Conservation (phyloP, 2,888 invertebrate species). For the Papilio demoleus region DNA sequence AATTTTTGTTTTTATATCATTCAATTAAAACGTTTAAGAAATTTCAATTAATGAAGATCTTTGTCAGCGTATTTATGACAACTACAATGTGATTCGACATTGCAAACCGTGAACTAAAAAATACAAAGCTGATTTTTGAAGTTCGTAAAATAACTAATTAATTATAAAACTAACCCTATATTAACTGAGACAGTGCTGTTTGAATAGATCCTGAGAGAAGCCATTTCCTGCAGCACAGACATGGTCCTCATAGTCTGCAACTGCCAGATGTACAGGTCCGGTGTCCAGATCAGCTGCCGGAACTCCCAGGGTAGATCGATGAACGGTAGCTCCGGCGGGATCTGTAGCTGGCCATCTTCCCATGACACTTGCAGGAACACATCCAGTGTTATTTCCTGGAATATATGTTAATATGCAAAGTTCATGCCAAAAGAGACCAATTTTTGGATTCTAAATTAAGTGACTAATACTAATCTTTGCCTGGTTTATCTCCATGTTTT, state of each 20-base stretch:
- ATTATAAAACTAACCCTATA: conserved; percentile 83
- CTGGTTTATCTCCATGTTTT: no score
- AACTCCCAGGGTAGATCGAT: conserved; percentile 86
- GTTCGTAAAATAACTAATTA: no score
- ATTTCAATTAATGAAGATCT: not conserved
- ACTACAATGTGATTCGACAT: not conserved
- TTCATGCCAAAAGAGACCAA: no score
- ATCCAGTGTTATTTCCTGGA: conserved; percentile 85
- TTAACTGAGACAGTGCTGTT: conserved; percentile 86
- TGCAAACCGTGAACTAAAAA: not conserved
- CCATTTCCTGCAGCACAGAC: conserved; percentile 85
- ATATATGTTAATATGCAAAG: conserved; percentile 40
- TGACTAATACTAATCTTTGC: no score
- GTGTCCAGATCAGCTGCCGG: conserved; percentile 84
- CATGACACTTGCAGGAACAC: conserved; percentile 86
- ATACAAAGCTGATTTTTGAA: no score
- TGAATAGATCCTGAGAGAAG: conserved; percentile 83
- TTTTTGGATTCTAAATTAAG: no score
- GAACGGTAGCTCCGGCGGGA: conserved; percentile 73
- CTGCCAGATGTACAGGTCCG: conserved; percentile 86
- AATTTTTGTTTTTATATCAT: conserved; percentile 10
- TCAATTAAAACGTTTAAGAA: not conserved
- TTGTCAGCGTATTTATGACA: not conserved
- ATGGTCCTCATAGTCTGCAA: conserved; percentile 85
- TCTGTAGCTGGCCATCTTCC: conserved; percentile 80